Percentiles rank a stretch among this genome's conserved stretches.
These are phyloP conservation scores for Parnassius glacialis DNA, from an alignment of 2,888 invertebrate species.

Conservation along the genomic window DNA sequence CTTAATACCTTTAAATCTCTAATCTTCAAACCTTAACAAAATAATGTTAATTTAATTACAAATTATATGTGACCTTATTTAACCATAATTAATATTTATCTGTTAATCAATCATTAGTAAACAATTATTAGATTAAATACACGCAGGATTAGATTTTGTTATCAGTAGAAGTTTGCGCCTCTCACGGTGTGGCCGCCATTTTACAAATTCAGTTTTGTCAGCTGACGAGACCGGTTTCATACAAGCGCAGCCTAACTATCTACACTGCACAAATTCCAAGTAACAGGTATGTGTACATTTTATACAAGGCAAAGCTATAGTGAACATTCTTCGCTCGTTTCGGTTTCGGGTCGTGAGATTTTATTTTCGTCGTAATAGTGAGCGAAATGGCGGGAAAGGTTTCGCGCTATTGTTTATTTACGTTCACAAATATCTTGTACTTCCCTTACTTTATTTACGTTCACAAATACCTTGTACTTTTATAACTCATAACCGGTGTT, in stretches of 20 bases:
- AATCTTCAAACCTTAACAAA: slow-evolving; percentile 1
- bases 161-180: slow-evolving; percentile 44
- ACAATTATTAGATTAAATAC: slow-evolving; percentile 33
- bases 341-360: slow-evolving; percentile 43
- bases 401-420: slow-evolving; percentile 33
- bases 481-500: neutral
- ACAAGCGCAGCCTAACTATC: slow-evolving; percentile 34
- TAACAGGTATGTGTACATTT: slow-evolving; percentile 55
- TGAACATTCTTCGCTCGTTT: slow-evolving; percentile 50
- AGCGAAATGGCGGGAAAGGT: slow-evolving; percentile 38
- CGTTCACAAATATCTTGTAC: neutral
- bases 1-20: slow-evolving; percentile 9
- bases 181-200: slow-evolving; percentile 43
- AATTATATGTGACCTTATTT: slow-evolving; percentile 7
- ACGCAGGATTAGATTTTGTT: slow-evolving; percentile 43
- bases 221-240: slow-evolving; percentile 69
- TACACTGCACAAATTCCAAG: slow-evolving; percentile 59
- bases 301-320: slow-evolving; percentile 39
- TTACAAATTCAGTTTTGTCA: slow-evolving; percentile 56
- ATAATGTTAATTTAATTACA: slow-evolving; percentile 7
- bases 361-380: slow-evolving; percentile 44
- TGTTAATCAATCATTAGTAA: slow-evolving; percentile 26
- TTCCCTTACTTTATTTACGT: slow-evolving; percentile 2
- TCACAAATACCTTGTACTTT: slow-evolving; percentile 1
- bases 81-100: slow-evolving; percentile 16